Conservation (phyloP, 30 jellyfish, hydroid and myxozoan genomes). For the Rhopilema esculentum region DNA sequence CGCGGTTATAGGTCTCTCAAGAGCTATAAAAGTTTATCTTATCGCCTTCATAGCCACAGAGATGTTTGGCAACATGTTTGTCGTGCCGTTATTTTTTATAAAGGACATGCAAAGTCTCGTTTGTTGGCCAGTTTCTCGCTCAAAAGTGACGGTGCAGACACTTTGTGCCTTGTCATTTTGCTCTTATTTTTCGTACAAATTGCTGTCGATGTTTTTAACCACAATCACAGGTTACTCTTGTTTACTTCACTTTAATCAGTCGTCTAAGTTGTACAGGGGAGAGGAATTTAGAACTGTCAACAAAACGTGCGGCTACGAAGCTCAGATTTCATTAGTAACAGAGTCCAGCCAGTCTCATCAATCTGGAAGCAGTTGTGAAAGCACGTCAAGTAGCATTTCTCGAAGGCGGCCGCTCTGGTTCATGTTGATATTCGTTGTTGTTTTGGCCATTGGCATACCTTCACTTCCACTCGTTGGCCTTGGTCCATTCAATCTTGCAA, state of each 20-base stretch:
- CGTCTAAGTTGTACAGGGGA: neutral
- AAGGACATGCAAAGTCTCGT: slow-evolving; percentile 31
- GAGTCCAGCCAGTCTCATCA: slow-evolving; percentile 53
- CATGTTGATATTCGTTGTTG: slow-evolving; percentile 30
- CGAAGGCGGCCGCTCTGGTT: slow-evolving; percentile 55
- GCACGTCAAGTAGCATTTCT: neutral
- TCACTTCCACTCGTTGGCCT: slow-evolving; percentile 57
- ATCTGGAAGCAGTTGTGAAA: neutral
- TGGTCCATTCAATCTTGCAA: slow-evolving; percentile 58
- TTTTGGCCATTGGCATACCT: slow-evolving; percentile 39
- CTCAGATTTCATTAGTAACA: slow-evolving; percentile 52
- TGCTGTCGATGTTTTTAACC: slow-evolving; percentile 63
- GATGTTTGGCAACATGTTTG: slow-evolving; percentile 61
- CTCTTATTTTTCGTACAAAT: slow-evolving; percentile 60
- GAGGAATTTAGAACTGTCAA: neutral
- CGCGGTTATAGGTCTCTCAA: slow-evolving; percentile 48
- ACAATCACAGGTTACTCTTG: slow-evolving; percentile 65
- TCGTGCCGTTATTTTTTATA: slow-evolving; percentile 53
- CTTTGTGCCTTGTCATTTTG: slow-evolving; percentile 48
- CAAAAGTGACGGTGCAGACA: slow-evolving; percentile 11
- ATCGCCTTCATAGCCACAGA: slow-evolving; percentile 47
- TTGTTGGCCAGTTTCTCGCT: slow-evolving; percentile 47
- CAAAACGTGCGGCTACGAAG: slow-evolving; percentile 41
- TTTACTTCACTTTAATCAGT: slow-evolving; percentile 49
- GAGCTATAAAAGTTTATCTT: slow-evolving; percentile 28